A percentile compares a stretch with the other conserved stretches of the same genome.
Evolutionary conservation across 2,888 invertebrate species (phyloP).

Genomic region (Yponomeuta malinellus): DNA sequence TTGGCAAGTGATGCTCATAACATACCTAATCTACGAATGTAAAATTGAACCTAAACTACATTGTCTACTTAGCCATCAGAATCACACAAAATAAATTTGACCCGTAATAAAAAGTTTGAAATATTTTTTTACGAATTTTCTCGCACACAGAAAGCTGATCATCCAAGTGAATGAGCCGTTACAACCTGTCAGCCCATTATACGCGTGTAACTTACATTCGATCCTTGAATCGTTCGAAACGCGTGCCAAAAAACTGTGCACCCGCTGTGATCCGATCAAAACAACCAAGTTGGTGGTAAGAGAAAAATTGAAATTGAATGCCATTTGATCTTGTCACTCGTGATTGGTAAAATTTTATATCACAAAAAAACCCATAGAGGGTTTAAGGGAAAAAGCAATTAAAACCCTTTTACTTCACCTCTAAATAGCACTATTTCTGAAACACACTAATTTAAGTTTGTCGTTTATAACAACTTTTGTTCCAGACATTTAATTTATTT

Average conservation of each 20-base stretch:
- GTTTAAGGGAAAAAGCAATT: no score
- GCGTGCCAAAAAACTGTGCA: conserved; percentile 32
- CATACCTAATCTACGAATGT: neutral
- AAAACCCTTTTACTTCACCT: no score
- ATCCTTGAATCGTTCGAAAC: neutral
- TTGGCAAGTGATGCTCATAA: neutral
- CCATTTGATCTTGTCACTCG: no score
- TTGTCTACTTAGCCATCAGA: neutral
- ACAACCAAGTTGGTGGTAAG: conserved; percentile 50
- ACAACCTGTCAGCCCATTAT: neutral
- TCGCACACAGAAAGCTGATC: neutral
- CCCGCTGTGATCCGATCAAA: conserved; percentile 41
- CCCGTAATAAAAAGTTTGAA: no score
- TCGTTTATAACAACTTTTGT: no score
- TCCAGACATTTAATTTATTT: no score
- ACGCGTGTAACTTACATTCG: conserved; percentile 34
- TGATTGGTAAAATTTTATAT: no score
- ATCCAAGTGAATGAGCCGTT: conserved; percentile 2
- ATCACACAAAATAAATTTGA: no score
- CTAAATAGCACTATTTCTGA: no score
- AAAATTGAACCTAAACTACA: neutral
- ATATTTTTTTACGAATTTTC: neutral
- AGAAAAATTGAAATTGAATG: neutral
- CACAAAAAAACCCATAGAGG: no score
- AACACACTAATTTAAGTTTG: no score